Evolutionary conservation across 2,888 invertebrate species (phyloP), one percentile per base, ranked within the genome.

Genomic region (Brenthis ino): DNA sequence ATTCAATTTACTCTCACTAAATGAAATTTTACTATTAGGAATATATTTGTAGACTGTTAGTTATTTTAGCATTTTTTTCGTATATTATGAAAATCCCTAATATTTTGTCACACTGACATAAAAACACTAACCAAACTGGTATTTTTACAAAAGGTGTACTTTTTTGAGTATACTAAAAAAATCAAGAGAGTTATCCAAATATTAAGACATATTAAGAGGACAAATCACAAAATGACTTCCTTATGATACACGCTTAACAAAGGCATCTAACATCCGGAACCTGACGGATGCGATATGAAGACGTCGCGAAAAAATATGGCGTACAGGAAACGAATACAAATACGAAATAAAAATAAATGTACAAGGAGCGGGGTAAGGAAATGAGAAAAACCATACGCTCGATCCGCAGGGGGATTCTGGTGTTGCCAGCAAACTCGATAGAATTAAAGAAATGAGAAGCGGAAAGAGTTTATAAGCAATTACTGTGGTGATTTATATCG

Each of bases 301-400:
- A 85, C 82, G 85, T 87, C 85, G 82, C 82, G 82, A 85, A 86
- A 85, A 88, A 87, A 90, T 88, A 89, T 84, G 81, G 82, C 84
- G 82, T 83, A 87, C 90, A 86, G 87, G 89, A 89, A 89, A 87
- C 85, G 91, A 89, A 93, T 91, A 91, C 89, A 90, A 90, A 92
- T 86, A 88, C 83, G 77, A 83, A 87, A 88, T 88, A 88, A 88
- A 89, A 91, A 90, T 88, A 88, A 89, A 88, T 82, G 85, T 82
- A 84, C 83, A 80, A 79, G 81, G 83, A 84, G 81, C 85, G 82
- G 84, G 82, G 76, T 65, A 74, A 71, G 76, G 75, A 77, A 77
- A 78, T 77, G 76, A 78, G 77, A 76, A 75, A 75, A 77, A 77
- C 76, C 78, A 76, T 77, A 70, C 67, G 71, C 70, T 64, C 76